Conservation (phyloP, 1,140 invertebrate genomes). For the Rhyacophila brunnea region DNA sequence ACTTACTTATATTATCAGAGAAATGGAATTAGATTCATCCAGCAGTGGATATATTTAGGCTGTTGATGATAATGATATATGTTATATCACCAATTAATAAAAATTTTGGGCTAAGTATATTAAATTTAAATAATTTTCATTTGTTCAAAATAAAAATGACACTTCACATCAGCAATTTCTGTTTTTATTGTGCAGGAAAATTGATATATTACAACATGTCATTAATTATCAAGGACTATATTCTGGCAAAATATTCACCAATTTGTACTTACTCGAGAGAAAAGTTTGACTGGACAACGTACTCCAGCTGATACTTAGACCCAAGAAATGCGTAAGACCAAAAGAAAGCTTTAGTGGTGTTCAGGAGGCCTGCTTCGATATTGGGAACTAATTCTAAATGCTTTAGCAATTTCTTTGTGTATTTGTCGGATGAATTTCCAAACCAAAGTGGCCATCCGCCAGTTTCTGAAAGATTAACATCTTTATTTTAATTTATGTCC, state of each 20-base stretch:
- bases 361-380: constrained; percentile 63
- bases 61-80: too few relatives aligned
- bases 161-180: too few relatives aligned
- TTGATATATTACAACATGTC: too few relatives aligned
- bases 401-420: constrained; percentile 59
- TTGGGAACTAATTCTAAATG: constrained; percentile 65
- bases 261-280: constrained; percentile 52
- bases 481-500: constrained; percentile 8
- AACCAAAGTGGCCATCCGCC: constrained; percentile 72
- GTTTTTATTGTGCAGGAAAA: too few relatives aligned
- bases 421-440: constrained; percentile 58
- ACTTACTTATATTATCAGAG: too few relatives aligned
- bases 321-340: constrained; percentile 73
- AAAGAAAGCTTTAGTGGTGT: constrained; percentile 68
- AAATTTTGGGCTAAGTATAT: too few relatives aligned
- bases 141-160: too few relatives aligned
- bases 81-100: too few relatives aligned
- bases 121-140: too few relatives aligned
- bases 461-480: constrained; percentile 59
- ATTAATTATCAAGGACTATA: too few relatives aligned
- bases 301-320: constrained; percentile 65
- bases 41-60: too few relatives aligned
- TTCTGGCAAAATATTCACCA: background rate
- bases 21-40: too few relatives aligned
- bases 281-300: constrained; percentile 67